These are phyloP conservation scores for Brachyptera risi DNA, from an alignment of 2,888 invertebrate species.

Conservation along the genomic window DNA sequence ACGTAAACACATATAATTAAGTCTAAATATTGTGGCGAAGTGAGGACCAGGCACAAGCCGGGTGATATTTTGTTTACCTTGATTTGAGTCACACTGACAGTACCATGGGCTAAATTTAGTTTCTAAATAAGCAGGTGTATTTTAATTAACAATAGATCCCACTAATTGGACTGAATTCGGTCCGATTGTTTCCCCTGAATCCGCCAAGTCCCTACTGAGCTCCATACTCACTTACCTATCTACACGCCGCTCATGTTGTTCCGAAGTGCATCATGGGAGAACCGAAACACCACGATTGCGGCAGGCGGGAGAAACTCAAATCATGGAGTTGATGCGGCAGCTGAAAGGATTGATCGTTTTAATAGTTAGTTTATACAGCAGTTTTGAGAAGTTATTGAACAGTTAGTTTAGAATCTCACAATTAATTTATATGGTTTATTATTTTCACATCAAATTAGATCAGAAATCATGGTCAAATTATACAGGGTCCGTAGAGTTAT, in stretches of 20 bases:
- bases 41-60: background rate
- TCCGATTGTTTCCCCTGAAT: constrained; percentile 34
- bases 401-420: too few relatives aligned
- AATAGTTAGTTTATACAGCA: too few relatives aligned
- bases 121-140: constrained; percentile 23
- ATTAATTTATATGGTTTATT: too few relatives aligned
- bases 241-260: constrained; percentile 36
- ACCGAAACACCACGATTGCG: background rate
- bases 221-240: constrained; percentile 37
- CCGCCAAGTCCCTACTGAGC: constrained; percentile 37
- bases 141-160: constrained; percentile 24
- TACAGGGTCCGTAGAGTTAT: too few relatives aligned
- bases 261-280: constrained; percentile 35
- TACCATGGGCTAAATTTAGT: constrained; percentile 28
- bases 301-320: background rate
- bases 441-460: too few relatives aligned
- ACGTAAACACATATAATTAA: background rate
- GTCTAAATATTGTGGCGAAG: background rate
- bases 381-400: too few relatives aligned
- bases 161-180: constrained; percentile 28
- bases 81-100: constrained; percentile 28
- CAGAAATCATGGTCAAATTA: too few relatives aligned
- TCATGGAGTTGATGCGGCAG: too few relatives aligned
- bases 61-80: constrained; percentile 30
- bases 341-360: too few relatives aligned